Conservation (phyloP, 2,888 invertebrate genomes). For the Drosophila tanythrix region DNA sequence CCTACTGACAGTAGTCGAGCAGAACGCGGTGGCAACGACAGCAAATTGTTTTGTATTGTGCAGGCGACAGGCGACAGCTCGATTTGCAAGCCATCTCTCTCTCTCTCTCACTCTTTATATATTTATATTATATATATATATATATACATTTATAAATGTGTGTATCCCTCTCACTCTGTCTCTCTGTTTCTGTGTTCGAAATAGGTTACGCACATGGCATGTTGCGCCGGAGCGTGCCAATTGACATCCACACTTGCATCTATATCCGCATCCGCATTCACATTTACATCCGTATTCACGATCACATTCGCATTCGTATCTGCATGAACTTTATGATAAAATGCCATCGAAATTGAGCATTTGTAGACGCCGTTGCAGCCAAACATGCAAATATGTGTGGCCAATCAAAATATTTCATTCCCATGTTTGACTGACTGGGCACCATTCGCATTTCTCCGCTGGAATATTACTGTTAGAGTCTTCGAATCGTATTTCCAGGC, state of each 20-base stretch:
- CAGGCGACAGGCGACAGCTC: slow-evolving; percentile 68
- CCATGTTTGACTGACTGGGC: slow-evolving; percentile 48
- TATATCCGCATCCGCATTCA: slow-evolving; percentile 30
- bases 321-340: slow-evolving; percentile 52
- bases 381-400: slow-evolving; percentile 18
- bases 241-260: slow-evolving; percentile 48
- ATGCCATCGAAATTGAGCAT: slow-evolving; percentile 49
- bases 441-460: slow-evolving; percentile 29
- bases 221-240: slow-evolving; percentile 65
- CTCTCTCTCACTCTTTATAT: background rate
- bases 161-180: slow-evolving; percentile 9
- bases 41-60: slow-evolving; percentile 79
- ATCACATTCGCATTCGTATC: slow-evolving; percentile 16
- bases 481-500: slow-evolving; percentile 48
- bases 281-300: slow-evolving; percentile 14
- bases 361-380: slow-evolving; percentile 31
- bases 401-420: slow-evolving; percentile 67
- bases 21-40: slow-evolving; percentile 43
- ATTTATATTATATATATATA: background rate
- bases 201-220: slow-evolving; percentile 76
- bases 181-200: slow-evolving; percentile 42
- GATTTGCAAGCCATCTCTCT: slow-evolving; percentile 67
- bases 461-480: slow-evolving; percentile 42
- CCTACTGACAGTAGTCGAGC: slow-evolving; percentile 31
- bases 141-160: background rate